Evolutionary conservation across 1,140 invertebrate genomes (phyloP), one percentile per base, ranked within the genome.

Genomic region (Dreissena rostriformis): DNA sequence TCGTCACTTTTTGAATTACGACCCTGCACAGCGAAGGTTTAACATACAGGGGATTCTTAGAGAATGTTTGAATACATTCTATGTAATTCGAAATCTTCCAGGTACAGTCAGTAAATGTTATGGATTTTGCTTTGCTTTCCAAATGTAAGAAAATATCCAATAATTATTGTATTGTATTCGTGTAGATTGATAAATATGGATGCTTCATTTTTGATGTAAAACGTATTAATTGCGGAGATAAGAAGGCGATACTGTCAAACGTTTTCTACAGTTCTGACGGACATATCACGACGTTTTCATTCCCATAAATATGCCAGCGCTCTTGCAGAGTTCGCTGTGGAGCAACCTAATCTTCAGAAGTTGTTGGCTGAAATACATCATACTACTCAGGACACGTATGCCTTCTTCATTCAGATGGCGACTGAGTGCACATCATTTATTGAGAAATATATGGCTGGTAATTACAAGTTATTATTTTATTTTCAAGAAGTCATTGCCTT

Each of bases 291-390:
- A 15, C 19, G 65, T 15, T 24, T 86, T 11, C 28, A 49, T 29
- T 75, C 84, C 24, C 15, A 51, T 0, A 66, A 82, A 51, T 82
- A 86, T 52, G 66, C 84, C 5, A 57, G 68, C 15, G 84, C 84
- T 28, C 24, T 86, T 51, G 61, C 72, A 17, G 72, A 71, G 51
- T 75, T 82, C 57, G 29, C 55, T 14, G 55, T 77, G 2, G 84
- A 86, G 29, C 78, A 86, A 55, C 78, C 73, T 28, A 86, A 86
- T 53, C 71, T 86, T 22, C 63, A 82, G 55, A 86, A 86, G 65
- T 68, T 86, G 12, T 49, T 86, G 55, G 49, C 57, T 7, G 84
- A 86, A 67, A 73, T 86, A 7, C 10, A 61, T 4, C 51, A 82
- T 39, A 74, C 84, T 5, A 51, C 17, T 26, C 72, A 86, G 17